Base-by-base conservation (phyloP, 2,113 vertebrate genomes). In the Syrmaticus mikado region DNA sequence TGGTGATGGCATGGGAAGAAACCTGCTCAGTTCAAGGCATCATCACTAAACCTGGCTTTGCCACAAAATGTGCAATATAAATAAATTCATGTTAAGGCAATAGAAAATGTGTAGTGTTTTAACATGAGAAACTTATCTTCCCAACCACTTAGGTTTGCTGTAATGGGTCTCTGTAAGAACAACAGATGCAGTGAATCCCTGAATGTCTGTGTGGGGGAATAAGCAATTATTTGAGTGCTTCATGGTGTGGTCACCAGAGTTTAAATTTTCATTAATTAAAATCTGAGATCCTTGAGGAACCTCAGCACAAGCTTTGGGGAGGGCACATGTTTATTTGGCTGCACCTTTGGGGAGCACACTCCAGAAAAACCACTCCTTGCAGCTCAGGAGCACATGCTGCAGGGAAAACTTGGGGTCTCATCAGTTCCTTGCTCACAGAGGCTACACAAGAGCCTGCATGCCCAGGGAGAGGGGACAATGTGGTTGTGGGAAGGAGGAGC, bases 351-450 rank as follows among this genome's bases (percentile, higher is more conserved):
- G 14, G 46, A 46, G 24, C 15, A 12, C 22, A 38, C 67, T 55
- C 4, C 5, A 22, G 64, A 62, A 80, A 67, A 25, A n/a, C 50
- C 15, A 7, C 5, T 46, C 20, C 17, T 36, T 27, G 19, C 38
- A 3, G 11, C 6, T 3, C n/a, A 62, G 12, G 25, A 46, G 20
- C 0, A 0, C 8, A 17, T n/a, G 34, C 74, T 80, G 19, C 28
- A 22, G 30, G 22, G 50, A 25, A 30, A 57, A 6, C 27, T 8
- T 25, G 19, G 53, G 14, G 25, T 55, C 83, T 76, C 53, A 43
- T 80, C 24, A 34, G 64, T 45, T 40, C 27, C 0, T 60, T 7
- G 30, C 62, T 83, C 0, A 2, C 58, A 17, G 2, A 12, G 43
- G n/a, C 20, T 74, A 48, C 1, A 6, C 2, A 25, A 70, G 57